Evolutionary conservation across 2,797 vertebrate genomes (phyloP), one percentile per base, ranked within the genome.

Genomic region (Selene dorsalis): DNA sequence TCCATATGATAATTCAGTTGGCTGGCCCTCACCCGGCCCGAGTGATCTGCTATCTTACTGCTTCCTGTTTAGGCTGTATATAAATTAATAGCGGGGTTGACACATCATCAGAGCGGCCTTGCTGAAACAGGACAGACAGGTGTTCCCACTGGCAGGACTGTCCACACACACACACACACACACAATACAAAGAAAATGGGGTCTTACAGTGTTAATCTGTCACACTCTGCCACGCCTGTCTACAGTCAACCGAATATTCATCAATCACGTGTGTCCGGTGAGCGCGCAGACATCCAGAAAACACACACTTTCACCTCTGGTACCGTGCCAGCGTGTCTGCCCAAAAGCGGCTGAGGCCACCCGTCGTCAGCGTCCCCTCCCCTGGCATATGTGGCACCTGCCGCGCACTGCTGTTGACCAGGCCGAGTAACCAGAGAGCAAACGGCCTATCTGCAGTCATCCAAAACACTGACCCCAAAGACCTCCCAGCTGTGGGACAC

Each of bases 201-300:
- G 68, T 77, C 68, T 73, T 73, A 56, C 68, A 26, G 74, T 70
- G 74, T 83, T 87, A 76, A 89, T 90, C 84, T 66, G 80, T 88
- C 86, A 85, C 75, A 82, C 73, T 75, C 81, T 58, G 59, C 80
- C 75, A 47, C 73, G 87, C 52, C 69, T 78, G 83, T 89, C 87
- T 48, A 58, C 2, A 8, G 50, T 52, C 69, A 52, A 56, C 68
- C 56, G 20, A 75, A 72, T 58, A 30, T 24, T 69, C 81, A 87
- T 93, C 79, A 80, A 83, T 91, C 86, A 90, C 16, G n/a, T 1
- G 24, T 32, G 66, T 75, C 57, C 41, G 11, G 38, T 65, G 69
- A 73, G 73, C 62, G 41, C 60, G 28, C 62, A 69, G 48, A 75
- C 73, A 59, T 64, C 70, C 58, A 77, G 32, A 75, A 41, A 50